Percentiles rank a stretch among this genome's conserved stretches.
phyloP scores from a whole-genome alignment of 2,888 invertebrate genomes.

The Gisinianus flammeolus region DNA sequence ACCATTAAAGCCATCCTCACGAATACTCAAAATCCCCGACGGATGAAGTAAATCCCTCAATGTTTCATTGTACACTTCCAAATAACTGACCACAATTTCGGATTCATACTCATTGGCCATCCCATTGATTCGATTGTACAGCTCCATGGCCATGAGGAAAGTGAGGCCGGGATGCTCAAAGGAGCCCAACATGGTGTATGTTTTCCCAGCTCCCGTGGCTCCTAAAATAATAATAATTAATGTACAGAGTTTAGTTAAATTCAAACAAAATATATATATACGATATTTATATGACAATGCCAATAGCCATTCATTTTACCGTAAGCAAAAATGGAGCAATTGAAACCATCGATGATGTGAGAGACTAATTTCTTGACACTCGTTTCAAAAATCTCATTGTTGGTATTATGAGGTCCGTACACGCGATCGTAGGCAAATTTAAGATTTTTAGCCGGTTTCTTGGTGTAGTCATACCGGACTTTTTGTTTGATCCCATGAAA shows the following conservation, averaged over 20 bases:
- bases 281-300: too few relatives aligned
- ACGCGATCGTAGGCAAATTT: constrained; percentile 86
- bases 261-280: too few relatives aligned
- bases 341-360: constrained; percentile 82
- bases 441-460: constrained; percentile 80
- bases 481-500: constrained; percentile 81
- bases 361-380: constrained; percentile 79
- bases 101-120: constrained; percentile 76
- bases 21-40: constrained; percentile 67
- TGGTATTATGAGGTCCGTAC: constrained; percentile 73
- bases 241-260: too few relatives aligned
- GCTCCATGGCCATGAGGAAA: constrained; percentile 84
- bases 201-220: constrained; percentile 94
- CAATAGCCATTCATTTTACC: constrained; percentile 93
- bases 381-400: constrained; percentile 77
- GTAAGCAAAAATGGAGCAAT: constrained; percentile 92
- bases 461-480: constrained; percentile 72
- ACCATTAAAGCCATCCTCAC: constrained; percentile 64
- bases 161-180: constrained; percentile 81
- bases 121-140: constrained; percentile 76
- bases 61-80: constrained; percentile 85
- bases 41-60: constrained; percentile 82
- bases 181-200: constrained; percentile 89
- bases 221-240: too few relatives aligned
- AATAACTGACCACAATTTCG: constrained; percentile 81